Conservation (phyloP, 2,888 invertebrate genomes). For the Iselma pallidipennis region DNA sequence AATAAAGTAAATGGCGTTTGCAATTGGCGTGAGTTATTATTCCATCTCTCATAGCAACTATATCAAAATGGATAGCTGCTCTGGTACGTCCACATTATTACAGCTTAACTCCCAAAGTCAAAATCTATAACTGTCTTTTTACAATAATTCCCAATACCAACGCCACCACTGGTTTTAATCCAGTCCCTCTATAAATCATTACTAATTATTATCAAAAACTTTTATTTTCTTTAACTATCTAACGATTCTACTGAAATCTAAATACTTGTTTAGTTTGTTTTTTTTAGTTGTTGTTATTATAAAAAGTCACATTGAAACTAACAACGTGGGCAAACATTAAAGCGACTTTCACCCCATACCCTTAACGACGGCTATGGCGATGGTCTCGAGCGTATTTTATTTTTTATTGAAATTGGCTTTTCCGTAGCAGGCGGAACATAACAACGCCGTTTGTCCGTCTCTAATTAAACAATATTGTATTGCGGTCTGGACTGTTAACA, state of each 20-base stretch:
- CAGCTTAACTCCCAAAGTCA: background rate
- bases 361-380: slow-evolving; percentile 30
- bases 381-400: slow-evolving; percentile 34
- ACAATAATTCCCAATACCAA: background rate
- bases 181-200: background rate
- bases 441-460: slow-evolving; percentile 38
- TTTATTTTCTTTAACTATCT: background rate
- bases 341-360: background rate
- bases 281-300: background rate
- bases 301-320: background rate
- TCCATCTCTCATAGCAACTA: slow-evolving; percentile 57
- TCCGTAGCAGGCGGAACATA: slow-evolving; percentile 31
- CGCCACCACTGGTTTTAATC: background rate
- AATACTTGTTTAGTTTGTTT: background rate
- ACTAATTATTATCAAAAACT: background rate
- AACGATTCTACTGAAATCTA: background rate
- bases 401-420: slow-evolving; percentile 42
- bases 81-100: slow-evolving; percentile 46
- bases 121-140: background rate
- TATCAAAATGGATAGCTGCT: slow-evolving; percentile 54
- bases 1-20: slow-evolving; percentile 59
- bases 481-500: slow-evolving; percentile 37
- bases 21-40: slow-evolving; percentile 59
- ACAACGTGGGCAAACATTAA: background rate
- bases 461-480: slow-evolving; percentile 42